phyloP scores from a whole-genome alignment of 2,888 invertebrate species.

The Torymus tubicola region DNA sequence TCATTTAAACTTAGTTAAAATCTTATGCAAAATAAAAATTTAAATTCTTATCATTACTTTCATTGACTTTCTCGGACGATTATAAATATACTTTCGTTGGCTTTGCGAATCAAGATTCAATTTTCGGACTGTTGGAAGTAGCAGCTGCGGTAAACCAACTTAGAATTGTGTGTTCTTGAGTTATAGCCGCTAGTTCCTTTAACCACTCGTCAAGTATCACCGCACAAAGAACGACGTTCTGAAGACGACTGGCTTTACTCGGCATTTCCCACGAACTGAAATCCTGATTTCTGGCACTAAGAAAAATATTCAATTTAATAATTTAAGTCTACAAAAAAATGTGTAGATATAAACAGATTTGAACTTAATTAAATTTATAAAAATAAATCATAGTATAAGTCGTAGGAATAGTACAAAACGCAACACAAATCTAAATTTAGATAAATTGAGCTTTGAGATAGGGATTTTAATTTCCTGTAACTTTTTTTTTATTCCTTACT shows the following conservation, averaged over 20 bases:
- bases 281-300: slow-evolving; percentile 63
- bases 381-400: no score
- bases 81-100: neutral
- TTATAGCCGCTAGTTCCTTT: slow-evolving; percentile 94
- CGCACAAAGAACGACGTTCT: slow-evolving; percentile 87
- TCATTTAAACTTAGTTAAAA: neutral
- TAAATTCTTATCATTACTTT: slow-evolving; percentile 19
- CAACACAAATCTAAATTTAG: no score
- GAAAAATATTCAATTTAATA: neutral
- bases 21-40: neutral
- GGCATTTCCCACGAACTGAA: slow-evolving; percentile 70
- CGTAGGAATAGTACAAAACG: no score
- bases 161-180: slow-evolving; percentile 92
- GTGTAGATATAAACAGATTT: no score
- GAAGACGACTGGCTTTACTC: slow-evolving; percentile 74
- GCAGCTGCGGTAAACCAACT: slow-evolving; percentile 53
- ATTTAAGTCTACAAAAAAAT: no score
- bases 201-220: slow-evolving; percentile 96
- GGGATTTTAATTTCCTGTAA: no score
- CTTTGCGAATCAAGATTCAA: slow-evolving; percentile 15
- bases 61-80: slow-evolving; percentile 29
- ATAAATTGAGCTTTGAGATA: no score
- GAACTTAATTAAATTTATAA: no score
- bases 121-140: slow-evolving; percentile 12
- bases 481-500: no score